A percentile compares a stretch with the other conserved stretches of the same genome.
These are phyloP conservation scores for Rhinopomastus cyanomelas DNA, from an alignment of 2,113 vertebrate genomes.

Conservation along the genomic window DNA sequence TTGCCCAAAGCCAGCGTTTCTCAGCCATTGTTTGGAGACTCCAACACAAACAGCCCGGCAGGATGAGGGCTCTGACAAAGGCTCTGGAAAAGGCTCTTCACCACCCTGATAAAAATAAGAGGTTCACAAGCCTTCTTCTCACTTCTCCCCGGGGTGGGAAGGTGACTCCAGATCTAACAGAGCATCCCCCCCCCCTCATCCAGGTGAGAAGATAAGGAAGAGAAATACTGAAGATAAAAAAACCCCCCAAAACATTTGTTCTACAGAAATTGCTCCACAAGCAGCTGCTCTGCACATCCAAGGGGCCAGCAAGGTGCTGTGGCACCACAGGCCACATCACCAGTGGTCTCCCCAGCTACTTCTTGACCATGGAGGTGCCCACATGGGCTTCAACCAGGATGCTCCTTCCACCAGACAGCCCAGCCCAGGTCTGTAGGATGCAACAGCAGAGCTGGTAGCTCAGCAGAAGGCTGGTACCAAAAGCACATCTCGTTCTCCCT, in stretches of 20 bases:
- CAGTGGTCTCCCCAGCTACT: fast-evolving
- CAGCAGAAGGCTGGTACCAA: background rate
- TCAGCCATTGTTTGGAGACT: background rate
- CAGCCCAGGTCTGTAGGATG: background rate
- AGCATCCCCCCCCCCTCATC: background rate
- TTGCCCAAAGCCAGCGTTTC: background rate
- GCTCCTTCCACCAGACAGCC: background rate
- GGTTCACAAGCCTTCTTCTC: background rate
- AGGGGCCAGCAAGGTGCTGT: background rate
- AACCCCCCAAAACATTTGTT: background rate
- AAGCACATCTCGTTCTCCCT: background rate
- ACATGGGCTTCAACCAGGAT: fast-evolving
- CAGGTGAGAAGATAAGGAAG: background rate
- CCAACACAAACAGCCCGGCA: constrained; percentile 3
- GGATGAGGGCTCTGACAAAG: background rate
- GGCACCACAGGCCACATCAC: fast-evolving
- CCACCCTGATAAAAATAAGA: constrained; percentile 19
- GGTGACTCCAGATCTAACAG: background rate
- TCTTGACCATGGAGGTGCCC: too few relatives aligned
- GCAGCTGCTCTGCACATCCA: fast-evolving
- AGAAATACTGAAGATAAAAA: fast-evolving
- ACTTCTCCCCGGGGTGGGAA: background rate
- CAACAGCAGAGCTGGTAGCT: background rate
- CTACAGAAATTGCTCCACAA: fast-evolving
- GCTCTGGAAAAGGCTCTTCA: background rate